Conservation (phyloP, 2,888 invertebrate species). For the Ornithoptera alexandrae region DNA sequence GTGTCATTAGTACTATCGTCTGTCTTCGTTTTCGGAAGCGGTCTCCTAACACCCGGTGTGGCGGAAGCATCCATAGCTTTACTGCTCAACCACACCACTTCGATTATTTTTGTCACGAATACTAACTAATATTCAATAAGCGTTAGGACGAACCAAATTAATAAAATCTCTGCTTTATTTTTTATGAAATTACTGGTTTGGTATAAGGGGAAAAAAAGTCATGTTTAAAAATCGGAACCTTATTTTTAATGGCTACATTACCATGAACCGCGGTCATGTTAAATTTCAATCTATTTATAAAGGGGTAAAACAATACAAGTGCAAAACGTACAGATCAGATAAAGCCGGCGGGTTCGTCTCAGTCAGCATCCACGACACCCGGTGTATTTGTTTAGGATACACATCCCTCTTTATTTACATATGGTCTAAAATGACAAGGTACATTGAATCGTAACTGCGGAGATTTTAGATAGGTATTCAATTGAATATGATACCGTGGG, state of each 20-base stretch:
- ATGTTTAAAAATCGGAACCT: conserved; percentile 23
- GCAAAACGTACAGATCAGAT: conserved; percentile 43
- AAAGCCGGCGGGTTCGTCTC: conserved; percentile 50
- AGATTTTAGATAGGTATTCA: conserved; percentile 47
- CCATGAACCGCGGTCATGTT: conserved; percentile 35
- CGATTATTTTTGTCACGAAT: background rate
- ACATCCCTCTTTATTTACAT: conserved; percentile 67
- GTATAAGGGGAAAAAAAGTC: conserved; percentile 13
- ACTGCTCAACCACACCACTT: too few species aligned
- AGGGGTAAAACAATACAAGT: conserved; percentile 28
- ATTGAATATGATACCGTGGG: conserved; percentile 39
- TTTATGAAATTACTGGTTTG: conserved; percentile 10
- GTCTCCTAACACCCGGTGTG: too few species aligned
- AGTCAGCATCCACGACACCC: conserved; percentile 60
- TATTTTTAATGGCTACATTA: conserved; percentile 8
- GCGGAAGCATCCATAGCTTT: too few species aligned
- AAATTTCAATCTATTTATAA: conserved; percentile 26
- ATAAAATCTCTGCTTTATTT: background rate
- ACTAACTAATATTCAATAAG: too few species aligned
- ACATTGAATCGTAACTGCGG: conserved; percentile 52
- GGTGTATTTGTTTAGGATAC: conserved; percentile 75
- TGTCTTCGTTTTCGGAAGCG: too few species aligned
- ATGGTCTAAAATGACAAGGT: conserved; percentile 37
- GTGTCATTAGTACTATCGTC: too few species aligned
- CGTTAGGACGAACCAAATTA: background rate